Evolutionary conservation across 2,797 vertebrate genomes (phyloP).

Genomic region (Chaunax sp.): DNA sequence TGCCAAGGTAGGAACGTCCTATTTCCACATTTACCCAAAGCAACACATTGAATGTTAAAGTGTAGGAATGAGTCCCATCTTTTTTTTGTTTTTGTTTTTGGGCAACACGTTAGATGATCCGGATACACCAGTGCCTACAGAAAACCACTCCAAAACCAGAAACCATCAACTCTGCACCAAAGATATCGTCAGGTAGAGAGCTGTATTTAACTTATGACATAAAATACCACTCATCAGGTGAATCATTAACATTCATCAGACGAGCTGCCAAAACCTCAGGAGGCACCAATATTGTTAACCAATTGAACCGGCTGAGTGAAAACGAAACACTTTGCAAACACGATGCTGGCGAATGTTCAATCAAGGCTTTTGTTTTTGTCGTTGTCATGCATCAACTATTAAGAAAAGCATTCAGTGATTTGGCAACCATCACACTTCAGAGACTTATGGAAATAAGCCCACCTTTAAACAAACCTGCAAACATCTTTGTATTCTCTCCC

Average conservation of each 20-base stretch:
- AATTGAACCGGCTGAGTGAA: no score
- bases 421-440: conserved; percentile 7
- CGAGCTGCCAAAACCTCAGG: no score
- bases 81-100: conserved; percentile 1
- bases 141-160: not conserved
- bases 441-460: conserved; percentile 4
- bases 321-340: no score
- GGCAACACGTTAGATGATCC: not conserved
- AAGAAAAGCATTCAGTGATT: conserved; percentile 7
- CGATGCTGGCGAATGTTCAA: conserved; percentile 1
- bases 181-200: not conserved
- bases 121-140: not conserved
- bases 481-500: not conserved
- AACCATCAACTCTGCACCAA: not conserved
- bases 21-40: conserved; percentile 13
- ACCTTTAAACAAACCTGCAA: conserved; percentile 6
- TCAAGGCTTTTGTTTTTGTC: conserved; percentile 7
- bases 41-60: conserved; percentile 20
- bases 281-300: no score
- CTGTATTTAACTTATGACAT: conserved; percentile 2
- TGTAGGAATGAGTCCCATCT: conserved; percentile 45
- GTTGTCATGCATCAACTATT: conserved; percentile 18
- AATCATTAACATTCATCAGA: not conserved
- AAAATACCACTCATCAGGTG: conserved; percentile 19
- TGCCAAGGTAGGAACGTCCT: not conserved